Evolutionary conservation across 1,140 invertebrate genomes (phyloP).

Genomic region (Lysiphlebus fabarum): DNA sequence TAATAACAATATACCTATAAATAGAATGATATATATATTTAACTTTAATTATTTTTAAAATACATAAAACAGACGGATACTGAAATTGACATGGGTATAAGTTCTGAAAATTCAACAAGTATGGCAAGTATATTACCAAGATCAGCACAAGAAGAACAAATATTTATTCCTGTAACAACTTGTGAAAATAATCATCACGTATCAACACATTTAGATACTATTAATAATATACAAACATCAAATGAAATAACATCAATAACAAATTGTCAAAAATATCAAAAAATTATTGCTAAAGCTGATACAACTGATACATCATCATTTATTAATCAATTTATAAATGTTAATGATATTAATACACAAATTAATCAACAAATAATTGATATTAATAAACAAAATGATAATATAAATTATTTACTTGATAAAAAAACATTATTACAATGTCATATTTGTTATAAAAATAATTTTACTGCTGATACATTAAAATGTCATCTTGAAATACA

Average conservation of each 20-base stretch:
- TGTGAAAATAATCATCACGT: constrained; percentile 25
- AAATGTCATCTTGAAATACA: constrained; percentile 59
- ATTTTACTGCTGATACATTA: constrained; percentile 32
- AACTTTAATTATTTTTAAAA: not conserved
- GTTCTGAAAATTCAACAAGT: constrained; percentile 36
- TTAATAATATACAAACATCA: constrained; percentile 28
- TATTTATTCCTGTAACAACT: constrained; percentile 23
- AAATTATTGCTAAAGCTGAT: constrained; percentile 36
- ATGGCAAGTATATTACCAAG: constrained; percentile 45
- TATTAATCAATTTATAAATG: constrained; percentile 3
- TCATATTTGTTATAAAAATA: constrained; percentile 39
- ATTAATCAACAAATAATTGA: constrained; percentile 18
- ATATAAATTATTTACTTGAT: constrained; percentile 8
- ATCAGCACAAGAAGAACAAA: constrained; percentile 36
- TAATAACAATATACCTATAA: not conserved
- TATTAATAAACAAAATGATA: not conserved
- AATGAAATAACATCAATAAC: constrained; percentile 27
- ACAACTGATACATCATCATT: constrained; percentile 29
- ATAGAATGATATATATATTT: not conserved
- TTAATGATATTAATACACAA: constrained; percentile 13
- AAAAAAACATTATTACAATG: constrained; percentile 29
- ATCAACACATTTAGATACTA: constrained; percentile 26
- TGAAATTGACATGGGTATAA: constrained; percentile 41
- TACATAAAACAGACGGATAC: constrained; percentile 31
- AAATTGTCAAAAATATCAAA: constrained; percentile 32